Percentiles rank a stretch among this genome's conserved stretches.
Evolutionary conservation across 2,888 invertebrate genomes (phyloP).

Genomic region (Mythimna albipuncta): DNA sequence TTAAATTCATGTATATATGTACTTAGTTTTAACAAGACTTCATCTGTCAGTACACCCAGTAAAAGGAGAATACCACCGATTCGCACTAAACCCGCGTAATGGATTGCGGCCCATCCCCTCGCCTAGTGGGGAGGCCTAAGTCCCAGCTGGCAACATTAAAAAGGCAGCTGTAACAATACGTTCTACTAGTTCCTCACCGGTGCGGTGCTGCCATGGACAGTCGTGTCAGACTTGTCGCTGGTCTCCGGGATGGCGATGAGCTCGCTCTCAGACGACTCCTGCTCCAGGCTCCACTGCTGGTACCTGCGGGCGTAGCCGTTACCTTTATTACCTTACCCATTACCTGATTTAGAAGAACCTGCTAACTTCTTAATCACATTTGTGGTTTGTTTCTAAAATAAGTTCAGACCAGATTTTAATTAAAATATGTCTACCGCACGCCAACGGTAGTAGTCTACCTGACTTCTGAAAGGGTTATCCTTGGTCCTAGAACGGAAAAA

Average conservation of each 20-base stretch:
- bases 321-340: not conserved
- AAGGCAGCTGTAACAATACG: not conserved
- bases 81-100: too few species aligned
- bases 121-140: too few species aligned
- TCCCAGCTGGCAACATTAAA: too few species aligned
- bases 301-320: constrained; percentile 77
- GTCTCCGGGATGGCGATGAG: constrained; percentile 96
- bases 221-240: constrained; percentile 96
- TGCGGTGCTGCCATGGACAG: constrained; percentile 94
- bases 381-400: not conserved
- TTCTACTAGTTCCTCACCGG: constrained; percentile 82
- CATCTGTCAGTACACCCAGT: too few species aligned
- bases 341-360: not conserved
- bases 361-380: not conserved
- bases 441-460: too few species aligned
- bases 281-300: constrained; percentile 92
- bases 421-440: too few species aligned
- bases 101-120: too few species aligned
- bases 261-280: constrained; percentile 97
- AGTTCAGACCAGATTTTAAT: not conserved
- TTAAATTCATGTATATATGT: too few species aligned
- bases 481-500: too few species aligned
- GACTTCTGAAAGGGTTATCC: too few species aligned
- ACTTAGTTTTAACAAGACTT: too few species aligned
- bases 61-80: too few species aligned